Conservation (phyloP, 2,888 invertebrate genomes). For the Aleiodes testaceus region DNA sequence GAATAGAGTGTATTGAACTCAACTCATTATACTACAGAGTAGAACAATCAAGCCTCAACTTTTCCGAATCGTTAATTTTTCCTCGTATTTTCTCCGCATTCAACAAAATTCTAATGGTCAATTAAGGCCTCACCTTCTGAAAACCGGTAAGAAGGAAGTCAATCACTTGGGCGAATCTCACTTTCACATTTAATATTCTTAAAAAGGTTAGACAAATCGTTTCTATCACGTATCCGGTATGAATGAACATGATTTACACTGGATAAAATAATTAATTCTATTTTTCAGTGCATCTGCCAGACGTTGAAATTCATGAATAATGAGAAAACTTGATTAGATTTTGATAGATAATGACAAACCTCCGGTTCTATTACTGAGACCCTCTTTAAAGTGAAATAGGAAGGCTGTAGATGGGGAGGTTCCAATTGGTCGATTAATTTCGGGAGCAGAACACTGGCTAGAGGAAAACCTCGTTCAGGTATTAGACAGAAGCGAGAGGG, state of each 20-base stretch:
- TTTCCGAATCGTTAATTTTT: conserved; percentile 42
- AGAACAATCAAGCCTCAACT: conserved; percentile 25
- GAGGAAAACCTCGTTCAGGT: no score
- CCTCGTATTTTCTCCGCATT: conserved; percentile 45
- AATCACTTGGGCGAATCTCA: background rate
- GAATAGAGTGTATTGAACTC: conserved; percentile 5
- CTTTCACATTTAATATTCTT: conserved; percentile 25
- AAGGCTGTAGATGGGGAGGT: no score
- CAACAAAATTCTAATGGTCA: conserved; percentile 33
- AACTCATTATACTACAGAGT: conserved; percentile 9
- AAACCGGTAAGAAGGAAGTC: background rate
- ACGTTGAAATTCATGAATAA: background rate
- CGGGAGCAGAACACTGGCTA: no score
- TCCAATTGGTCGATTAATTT: no score
- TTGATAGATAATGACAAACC: conserved; percentile 10
- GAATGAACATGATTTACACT: background rate
- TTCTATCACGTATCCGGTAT: background rate
- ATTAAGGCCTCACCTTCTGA: conserved; percentile 35
- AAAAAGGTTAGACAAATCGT: background rate
- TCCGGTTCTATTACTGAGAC: background rate
- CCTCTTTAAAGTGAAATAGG: no score
- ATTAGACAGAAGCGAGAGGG: background rate
- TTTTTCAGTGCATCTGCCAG: background rate
- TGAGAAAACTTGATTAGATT: background rate
- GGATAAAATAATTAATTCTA: background rate